Percentiles rank a stretch among this genome's conserved stretches.
Evolutionary conservation across 2,797 vertebrate genomes (phyloP).

Genomic region (Sphaeramia orbicularis): DNA sequence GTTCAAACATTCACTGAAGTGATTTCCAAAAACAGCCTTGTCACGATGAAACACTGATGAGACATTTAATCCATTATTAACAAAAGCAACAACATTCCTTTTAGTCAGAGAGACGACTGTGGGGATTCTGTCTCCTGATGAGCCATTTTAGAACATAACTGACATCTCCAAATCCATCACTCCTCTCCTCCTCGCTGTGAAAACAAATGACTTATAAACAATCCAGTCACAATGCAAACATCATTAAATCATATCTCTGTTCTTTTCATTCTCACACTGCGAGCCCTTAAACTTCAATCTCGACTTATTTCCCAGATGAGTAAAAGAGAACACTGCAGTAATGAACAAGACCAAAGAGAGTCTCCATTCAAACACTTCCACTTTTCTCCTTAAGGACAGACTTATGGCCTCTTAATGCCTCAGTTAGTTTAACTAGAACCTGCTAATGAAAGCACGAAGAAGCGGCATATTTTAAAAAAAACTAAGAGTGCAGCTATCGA

Average conservation of each 20-base stretch:
- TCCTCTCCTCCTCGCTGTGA: constrained; percentile 9
- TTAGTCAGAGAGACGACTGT: not conserved
- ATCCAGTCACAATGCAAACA: constrained; percentile 30
- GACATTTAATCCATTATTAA: constrained; percentile 1
- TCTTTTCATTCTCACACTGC: not conserved
- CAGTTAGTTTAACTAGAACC: constrained; percentile 1
- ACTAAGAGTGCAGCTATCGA: constrained; percentile 38
- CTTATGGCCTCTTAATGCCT: not conserved
- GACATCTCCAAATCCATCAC: constrained; percentile 9
- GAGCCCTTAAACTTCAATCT: no score
- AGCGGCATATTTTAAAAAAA: constrained; percentile 1
- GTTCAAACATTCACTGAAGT: not conserved
- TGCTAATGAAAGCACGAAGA: constrained; percentile 2
- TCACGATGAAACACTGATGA: not conserved
- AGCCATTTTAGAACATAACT: not conserved
- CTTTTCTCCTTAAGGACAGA: not conserved
- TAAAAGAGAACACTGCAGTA: no score
- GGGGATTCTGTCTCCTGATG: not conserved
- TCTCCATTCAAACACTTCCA: constrained; percentile 1
- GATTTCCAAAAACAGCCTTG: not conserved
- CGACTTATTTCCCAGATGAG: no score
- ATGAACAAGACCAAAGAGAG: constrained; percentile 1
- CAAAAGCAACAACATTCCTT: constrained; percentile 3
- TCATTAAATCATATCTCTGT: constrained; percentile 21
- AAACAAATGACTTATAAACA: constrained; percentile 43